Percentiles rank a stretch among this genome's conserved stretches.
Evolutionary conservation across 1,140 invertebrate species (phyloP).

Genomic region (Nylanderia fulva): DNA sequence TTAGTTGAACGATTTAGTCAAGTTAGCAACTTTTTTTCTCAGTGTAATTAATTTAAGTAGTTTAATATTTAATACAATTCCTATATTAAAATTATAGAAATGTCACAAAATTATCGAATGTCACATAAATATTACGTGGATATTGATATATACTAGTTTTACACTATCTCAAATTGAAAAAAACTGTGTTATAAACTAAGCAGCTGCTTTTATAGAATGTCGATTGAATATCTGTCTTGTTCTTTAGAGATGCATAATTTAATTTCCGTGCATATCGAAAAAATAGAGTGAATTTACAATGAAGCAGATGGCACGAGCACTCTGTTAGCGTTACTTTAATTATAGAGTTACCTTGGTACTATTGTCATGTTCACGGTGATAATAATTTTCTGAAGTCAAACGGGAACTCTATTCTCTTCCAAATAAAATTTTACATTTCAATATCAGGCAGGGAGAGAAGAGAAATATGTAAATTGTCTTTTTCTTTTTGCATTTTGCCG

Average conservation of each 20-base stretch:
- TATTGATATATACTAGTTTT: not conserved
- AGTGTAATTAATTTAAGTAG: no score
- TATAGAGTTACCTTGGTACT: conserved; percentile 52
- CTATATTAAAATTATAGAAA: not conserved
- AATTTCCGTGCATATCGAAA: conserved; percentile 23
- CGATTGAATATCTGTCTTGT: not conserved
- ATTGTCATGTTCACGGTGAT: conserved; percentile 5
- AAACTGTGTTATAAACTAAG: not conserved
- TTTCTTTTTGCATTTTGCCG: not conserved
- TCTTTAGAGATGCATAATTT: not conserved
- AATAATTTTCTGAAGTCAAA: not conserved
- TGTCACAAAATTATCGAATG: not conserved
- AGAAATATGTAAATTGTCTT: not conserved
- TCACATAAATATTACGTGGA: not conserved
- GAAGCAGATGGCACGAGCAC: conserved; percentile 9
- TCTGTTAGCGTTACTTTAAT: conserved; percentile 5
- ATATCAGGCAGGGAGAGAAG: not conserved
- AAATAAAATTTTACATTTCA: not conserved
- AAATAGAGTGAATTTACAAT: conserved; percentile 29
- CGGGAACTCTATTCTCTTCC: not conserved
- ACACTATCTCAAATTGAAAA: not conserved
- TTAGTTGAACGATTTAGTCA: no score
- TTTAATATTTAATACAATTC: no score
- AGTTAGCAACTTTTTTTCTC: no score
- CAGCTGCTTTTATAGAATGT: conserved; percentile 36